These are phyloP conservation scores for Myiagra hebetior DNA, from an alignment of 2,113 vertebrate species.

Conservation along the genomic window DNA sequence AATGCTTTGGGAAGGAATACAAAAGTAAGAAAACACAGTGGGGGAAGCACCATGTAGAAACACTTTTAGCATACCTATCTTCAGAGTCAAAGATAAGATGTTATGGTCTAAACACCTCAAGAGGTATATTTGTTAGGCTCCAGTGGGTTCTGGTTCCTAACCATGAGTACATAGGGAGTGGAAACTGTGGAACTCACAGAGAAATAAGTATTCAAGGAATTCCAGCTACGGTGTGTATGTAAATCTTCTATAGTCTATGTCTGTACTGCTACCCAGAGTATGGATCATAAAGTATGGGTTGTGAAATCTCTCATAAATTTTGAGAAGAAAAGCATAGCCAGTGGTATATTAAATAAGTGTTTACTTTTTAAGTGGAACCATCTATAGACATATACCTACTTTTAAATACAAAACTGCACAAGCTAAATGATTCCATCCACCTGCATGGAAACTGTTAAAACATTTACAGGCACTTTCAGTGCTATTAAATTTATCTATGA, in stretches of 20 bases:
- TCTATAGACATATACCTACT: neutral
- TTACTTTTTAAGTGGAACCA: neutral
- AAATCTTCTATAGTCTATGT: neutral
- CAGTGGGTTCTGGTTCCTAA: neutral
- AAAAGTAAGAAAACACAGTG: neutral
- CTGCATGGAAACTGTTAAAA: neutral
- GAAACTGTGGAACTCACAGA: neutral
- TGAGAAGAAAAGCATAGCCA: neutral
- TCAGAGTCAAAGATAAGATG: neutral
- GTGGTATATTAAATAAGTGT: neutral
- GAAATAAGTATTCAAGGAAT: neutral
- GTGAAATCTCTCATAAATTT: neutral
- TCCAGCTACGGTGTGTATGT: neutral
- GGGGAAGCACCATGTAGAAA: neutral
- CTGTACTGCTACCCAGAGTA: neutral
- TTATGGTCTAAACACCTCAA: neutral
- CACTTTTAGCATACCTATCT: neutral
- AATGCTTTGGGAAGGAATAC: neutral
- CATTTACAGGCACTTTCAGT: neutral
- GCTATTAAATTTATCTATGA: constrained; percentile 4
- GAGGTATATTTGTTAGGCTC: neutral
- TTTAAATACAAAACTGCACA: neutral
- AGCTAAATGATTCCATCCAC: neutral
- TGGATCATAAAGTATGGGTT: neutral
- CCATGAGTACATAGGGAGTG: fast-evolving